Conservation (phyloP, 2,113 vertebrate species). For the Eurypyga helias region DNA sequence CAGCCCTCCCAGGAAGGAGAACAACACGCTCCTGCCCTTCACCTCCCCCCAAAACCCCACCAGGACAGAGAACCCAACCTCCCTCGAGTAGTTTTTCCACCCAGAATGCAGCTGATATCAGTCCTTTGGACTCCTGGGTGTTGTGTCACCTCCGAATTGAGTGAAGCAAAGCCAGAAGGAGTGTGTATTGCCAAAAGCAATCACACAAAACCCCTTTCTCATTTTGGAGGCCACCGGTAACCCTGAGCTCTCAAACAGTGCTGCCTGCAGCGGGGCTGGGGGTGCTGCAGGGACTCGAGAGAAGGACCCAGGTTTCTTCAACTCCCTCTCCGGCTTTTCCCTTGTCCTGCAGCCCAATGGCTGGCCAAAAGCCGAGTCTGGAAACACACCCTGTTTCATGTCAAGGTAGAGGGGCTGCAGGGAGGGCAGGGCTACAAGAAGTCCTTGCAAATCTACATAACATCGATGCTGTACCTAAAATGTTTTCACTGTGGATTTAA, state of each 20-base stretch:
- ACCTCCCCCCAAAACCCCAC: accelerated
- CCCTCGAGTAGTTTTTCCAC: background rate
- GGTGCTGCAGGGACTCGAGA: accelerated
- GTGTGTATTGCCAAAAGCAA: background rate
- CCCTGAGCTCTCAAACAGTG: background rate
- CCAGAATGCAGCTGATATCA: background rate
- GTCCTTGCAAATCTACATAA: background rate
- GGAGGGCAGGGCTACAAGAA: background rate
- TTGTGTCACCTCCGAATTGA: background rate
- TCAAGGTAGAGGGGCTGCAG: background rate
- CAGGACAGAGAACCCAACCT: background rate
- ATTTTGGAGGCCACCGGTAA: background rate
- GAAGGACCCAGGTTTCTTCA: background rate
- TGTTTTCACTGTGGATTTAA: background rate
- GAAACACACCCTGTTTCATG: background rate
- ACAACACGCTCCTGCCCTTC: background rate
- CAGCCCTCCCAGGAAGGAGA: background rate
- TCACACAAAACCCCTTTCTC: background rate
- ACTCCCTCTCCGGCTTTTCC: background rate
- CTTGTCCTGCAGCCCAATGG: background rate
- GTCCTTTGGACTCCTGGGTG: background rate
- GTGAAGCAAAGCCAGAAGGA: background rate
- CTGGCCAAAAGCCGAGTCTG: background rate
- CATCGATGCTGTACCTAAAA: background rate
- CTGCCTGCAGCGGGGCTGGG: background rate